phyloP scores from a whole-genome alignment of 2,797 vertebrate species.

The Pithecia hirsuta region DNA sequence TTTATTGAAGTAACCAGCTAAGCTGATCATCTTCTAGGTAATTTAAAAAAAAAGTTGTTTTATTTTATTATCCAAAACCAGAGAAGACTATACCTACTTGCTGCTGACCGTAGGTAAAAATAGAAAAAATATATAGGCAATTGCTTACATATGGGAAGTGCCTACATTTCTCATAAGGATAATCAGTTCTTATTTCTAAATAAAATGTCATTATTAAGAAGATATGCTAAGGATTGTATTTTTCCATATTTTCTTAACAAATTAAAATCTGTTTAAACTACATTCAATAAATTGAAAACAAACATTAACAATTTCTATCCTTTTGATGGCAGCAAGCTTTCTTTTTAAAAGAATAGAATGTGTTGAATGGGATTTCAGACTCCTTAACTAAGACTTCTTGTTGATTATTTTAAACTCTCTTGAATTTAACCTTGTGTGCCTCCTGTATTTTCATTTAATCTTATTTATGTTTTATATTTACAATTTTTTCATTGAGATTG shows the following conservation, averaged over 20 bases:
- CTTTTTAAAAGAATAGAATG: neutral
- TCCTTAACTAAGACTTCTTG: conserved; percentile 44
- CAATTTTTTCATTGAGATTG: conserved; percentile 53
- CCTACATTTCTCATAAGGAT: neutral
- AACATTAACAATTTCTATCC: neutral
- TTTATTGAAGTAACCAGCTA: neutral
- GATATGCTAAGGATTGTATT: neutral
- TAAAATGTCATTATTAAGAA: neutral
- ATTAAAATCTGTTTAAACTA: neutral
- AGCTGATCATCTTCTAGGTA: neutral
- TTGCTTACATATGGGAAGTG: neutral
- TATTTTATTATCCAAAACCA: neutral
- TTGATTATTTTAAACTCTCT: conserved; percentile 62
- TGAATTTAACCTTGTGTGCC: conserved; percentile 48
- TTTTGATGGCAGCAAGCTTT: neutral
- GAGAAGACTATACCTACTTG: neutral
- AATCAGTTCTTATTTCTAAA: neutral
- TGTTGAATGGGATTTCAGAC: neutral
- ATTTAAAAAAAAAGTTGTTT: neutral
- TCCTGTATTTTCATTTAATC: conserved; percentile 38
- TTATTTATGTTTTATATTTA: conserved; percentile 52
- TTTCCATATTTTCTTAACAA: conserved; percentile 16
- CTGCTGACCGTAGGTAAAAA: neutral
- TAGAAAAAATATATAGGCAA: neutral
- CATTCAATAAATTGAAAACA: neutral